A percentile compares a stretch with the other conserved stretches of the same genome.
phyloP scores from a whole-genome alignment of 2,113 vertebrate species.

The Odocoileus hemionus region DNA sequence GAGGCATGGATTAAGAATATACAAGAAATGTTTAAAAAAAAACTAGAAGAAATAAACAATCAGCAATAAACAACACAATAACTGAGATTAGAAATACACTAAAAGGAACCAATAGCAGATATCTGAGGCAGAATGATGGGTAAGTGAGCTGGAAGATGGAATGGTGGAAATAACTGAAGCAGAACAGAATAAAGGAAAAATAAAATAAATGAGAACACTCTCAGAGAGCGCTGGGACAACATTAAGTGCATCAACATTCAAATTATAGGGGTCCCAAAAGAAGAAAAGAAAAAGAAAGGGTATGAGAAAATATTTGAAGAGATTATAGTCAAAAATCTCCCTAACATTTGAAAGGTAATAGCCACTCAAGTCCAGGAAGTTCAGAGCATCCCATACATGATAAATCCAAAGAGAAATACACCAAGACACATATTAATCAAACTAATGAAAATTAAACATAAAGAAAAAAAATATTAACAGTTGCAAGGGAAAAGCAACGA shows the following conservation, averaged over 20 bases:
- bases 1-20: neutral
- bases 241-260: neutral
- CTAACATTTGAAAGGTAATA: neutral
- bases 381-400: neutral
- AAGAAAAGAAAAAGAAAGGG: neutral
- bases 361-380: neutral
- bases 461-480: neutral
- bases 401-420: neutral
- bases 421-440: neutral
- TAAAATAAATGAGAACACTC: neutral
- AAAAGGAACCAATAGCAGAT: neutral
- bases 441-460: neutral
- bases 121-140: neutral
- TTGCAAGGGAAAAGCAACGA: neutral
- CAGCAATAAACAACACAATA: neutral
- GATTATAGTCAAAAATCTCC: neutral
- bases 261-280: neutral
- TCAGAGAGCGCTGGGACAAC: neutral
- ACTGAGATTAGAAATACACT: neutral
- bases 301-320: neutral
- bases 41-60: neutral
- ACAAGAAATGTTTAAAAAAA: neutral
- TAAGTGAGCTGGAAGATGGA: neutral
- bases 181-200: neutral
- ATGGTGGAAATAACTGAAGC: neutral